Base-by-base conservation (phyloP, 2,888 invertebrate species). In the Danaus chrysippus region DNA sequence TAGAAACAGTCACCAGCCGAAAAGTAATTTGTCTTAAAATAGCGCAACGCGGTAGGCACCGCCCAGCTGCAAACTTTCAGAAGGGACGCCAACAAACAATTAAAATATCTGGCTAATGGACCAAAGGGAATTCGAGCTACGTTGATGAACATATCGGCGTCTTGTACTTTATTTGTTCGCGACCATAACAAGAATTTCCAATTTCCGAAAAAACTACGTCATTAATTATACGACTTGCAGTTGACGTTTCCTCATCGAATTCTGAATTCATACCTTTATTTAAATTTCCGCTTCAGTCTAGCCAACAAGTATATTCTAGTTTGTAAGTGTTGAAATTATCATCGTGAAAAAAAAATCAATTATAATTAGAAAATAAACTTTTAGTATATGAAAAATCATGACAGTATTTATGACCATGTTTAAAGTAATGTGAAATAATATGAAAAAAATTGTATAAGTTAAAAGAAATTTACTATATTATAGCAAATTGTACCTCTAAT, bases 71-170 rank as follows among this genome's bases (percentile, higher is more conserved):
- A 67, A 83, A 81, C 77, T 82, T 85, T 90, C 89, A 83, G 77
- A 73, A 80, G 79, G 79, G 80, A 74, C 76, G 75, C 70, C 71
- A 70, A 68, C 79, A 79, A 83, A 89, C 90, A 90, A 91, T 90
- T 89, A 91, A 90, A 90, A 91, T 90, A 88, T 90, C 89, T 78
- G 79, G 77, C 90, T 91, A 91, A 91, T 91, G 90, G 90, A 90
- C 78, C 83, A 71, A 73, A 72, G 75, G 85, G 89, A 86, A 90
- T 90, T 75, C 73, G 75, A 82, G 87, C 75, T 76, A 87, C 76
- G 87, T 86, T 89, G 87, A 91, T 90, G 87, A 89, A 89, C 85
- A 89, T 86, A 85, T 89, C 76, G 77, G 78, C 75, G 75, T 71
- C 77, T 76, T 81, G 81, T 82, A 76, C 78, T 81, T 79, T 79